Evolutionary conservation across 1,140 invertebrate genomes (phyloP), one percentile per base, ranked within the genome.

Genomic region (Berghia stephanieae): DNA sequence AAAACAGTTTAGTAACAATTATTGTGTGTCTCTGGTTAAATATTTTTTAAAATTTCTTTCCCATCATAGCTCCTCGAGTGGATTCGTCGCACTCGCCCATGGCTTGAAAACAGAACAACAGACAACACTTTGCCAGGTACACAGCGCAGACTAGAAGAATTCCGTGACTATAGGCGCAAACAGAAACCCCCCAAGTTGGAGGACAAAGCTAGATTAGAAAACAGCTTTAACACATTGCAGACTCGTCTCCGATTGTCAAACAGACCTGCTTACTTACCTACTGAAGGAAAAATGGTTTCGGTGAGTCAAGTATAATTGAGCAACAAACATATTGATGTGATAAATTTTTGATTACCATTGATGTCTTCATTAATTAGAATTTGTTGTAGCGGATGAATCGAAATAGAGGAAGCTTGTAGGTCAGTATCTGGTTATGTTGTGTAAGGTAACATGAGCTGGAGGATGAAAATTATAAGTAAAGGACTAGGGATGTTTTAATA

Each of bases 161-260:
- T 99, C 90, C 94, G 98, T 86, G 98, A 97, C 85, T 99, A 99
- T 91, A 93, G 97, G 83, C 94, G 97, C 87, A 96, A 97, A 90
- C 96, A 99, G 90, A 99, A 99, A 92, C 98, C 98, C 67, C 98
- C 98, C 79, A 96, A 98, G 88, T 96, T 99, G 57, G 97, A 99
- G 90, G 97, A 99, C 90, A 99, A 99, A 89, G 98, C 96, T 81
- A 96, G 96, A 89, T 92, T 99, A 81, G 98, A 99, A 92, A 99
- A 97, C 79, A 98, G 98, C 90, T 99, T 99, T 92, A 99, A 99
- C 91, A 99, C 98, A 66, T 91, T 99, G 81, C 98, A 99, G 91
- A 99, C 98, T 44, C 97, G 88, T 88, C 91, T 99, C 83, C 93
- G 97, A 84, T 92, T 99, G 42, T 98, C 96, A 86, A 99, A 99